Conservation (phyloP, 2,113 vertebrate species). For the Apteryx mantelli region DNA sequence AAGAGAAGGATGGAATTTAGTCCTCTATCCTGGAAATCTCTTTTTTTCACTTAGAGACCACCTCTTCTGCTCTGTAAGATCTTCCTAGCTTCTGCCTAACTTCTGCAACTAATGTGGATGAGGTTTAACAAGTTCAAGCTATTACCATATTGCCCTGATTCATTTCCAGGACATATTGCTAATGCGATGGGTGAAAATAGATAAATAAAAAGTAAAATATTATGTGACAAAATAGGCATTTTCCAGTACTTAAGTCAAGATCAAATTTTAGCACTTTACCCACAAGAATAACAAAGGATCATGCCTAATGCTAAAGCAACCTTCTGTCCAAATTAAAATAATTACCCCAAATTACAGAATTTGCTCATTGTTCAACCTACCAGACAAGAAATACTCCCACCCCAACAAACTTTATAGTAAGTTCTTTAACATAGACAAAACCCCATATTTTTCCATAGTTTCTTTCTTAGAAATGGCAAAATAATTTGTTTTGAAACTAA, state of each 20-base stretch:
- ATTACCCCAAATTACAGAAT: neutral
- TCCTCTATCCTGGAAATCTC: neutral
- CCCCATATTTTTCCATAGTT: neutral
- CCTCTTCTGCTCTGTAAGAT: neutral
- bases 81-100: neutral
- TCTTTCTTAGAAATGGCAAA: neutral
- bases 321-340: neutral
- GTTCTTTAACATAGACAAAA: neutral
- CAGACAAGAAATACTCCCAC: neutral
- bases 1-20: neutral
- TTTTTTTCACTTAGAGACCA: neutral
- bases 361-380: neutral
- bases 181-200: neutral
- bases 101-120: neutral
- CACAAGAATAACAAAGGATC: neutral
- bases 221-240: neutral
- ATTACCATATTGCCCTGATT: neutral
- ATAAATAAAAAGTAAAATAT: rapidly evolving
- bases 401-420: neutral
- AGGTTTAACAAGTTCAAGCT: neutral
- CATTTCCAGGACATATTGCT: neutral
- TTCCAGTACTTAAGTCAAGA: neutral
- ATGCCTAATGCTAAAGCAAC: neutral
- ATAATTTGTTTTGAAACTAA: neutral
- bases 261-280: neutral